Evolutionary conservation across 2,888 invertebrate genomes (phyloP).

Genomic region (Adela reaumurella): DNA sequence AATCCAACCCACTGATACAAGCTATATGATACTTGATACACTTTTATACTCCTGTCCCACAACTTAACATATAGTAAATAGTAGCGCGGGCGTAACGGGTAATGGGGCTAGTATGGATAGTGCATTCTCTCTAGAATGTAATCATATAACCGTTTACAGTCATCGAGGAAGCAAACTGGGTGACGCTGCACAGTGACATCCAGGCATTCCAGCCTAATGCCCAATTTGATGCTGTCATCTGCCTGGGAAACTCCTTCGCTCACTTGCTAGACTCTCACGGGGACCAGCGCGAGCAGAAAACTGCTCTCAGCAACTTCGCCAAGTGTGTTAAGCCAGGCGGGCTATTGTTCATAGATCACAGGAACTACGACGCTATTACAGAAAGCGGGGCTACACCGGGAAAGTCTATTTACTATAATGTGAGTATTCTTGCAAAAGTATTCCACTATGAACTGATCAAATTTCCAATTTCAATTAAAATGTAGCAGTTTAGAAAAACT

Average conservation of each 20-base stretch:
- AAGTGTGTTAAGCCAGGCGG: conserved; percentile 83
- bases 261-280: conserved; percentile 79
- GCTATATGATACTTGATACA: no score
- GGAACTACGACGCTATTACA: conserved; percentile 81
- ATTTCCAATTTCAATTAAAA: no score
- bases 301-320: conserved; percentile 76
- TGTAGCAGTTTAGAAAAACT: no score
- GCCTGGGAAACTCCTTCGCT: conserved; percentile 88
- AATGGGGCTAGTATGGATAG: background rate
- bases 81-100: no score
- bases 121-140: background rate
- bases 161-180: conserved; percentile 90
- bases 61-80: no score
- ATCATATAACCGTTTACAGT: conserved; percentile 61
- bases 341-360: conserved; percentile 79
- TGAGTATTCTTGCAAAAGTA: conserved; percentile 45
- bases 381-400: conserved; percentile 75
- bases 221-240: conserved; percentile 85
- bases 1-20: no score
- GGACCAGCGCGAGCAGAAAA: conserved; percentile 75
- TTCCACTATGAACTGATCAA: no score
- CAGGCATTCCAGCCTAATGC: conserved; percentile 54
- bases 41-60: no score
- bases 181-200: conserved; percentile 74
- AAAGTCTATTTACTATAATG: conserved; percentile 86